Percentiles rank a stretch among this genome's conserved stretches.
Evolutionary conservation across 2,797 vertebrate species (phyloP).

Genomic region (Labroides dimidiatus): DNA sequence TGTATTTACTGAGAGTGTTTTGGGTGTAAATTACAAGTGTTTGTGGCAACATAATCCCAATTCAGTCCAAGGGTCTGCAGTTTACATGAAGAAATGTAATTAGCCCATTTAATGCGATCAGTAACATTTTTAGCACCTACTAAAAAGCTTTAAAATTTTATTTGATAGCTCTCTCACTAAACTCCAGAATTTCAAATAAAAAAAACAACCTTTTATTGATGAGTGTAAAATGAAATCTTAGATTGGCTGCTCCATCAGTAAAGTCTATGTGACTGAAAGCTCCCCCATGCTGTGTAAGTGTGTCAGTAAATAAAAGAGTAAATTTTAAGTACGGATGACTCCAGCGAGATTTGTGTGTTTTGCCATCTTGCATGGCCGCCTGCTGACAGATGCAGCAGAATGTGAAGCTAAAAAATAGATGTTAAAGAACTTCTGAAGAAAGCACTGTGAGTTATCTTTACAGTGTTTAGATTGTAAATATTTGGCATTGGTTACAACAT

Average conservation of each 20-base stretch:
- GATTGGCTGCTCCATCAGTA: too few species aligned
- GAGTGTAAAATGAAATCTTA: neutral
- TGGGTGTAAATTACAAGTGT: neutral
- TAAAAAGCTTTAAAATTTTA: neutral
- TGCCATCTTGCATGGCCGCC: too few species aligned
- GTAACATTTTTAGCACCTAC: neutral
- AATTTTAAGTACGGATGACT: too few species aligned
- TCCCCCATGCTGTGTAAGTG: too few species aligned
- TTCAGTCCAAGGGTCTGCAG: neutral
- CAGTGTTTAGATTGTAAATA: too few species aligned
- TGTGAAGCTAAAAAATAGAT: too few species aligned
- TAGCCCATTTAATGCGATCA: neutral
- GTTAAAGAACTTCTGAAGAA: too few species aligned
- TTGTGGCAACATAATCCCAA: neutral
- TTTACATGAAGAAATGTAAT: neutral
- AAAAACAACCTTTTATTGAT: neutral
- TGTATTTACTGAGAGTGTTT: conserved; percentile 27
- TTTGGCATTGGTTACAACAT: too few species aligned
- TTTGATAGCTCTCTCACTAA: neutral
- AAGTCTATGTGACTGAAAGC: neutral
- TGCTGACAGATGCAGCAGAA: too few species aligned
- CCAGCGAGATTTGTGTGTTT: too few species aligned
- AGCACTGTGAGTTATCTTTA: too few species aligned
- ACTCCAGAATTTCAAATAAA: neutral
- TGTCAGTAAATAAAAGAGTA: too few species aligned